These are phyloP conservation scores for Gobionotothen gibberifrons DNA, from an alignment of 2,797 vertebrate species.

Conservation along the genomic window DNA sequence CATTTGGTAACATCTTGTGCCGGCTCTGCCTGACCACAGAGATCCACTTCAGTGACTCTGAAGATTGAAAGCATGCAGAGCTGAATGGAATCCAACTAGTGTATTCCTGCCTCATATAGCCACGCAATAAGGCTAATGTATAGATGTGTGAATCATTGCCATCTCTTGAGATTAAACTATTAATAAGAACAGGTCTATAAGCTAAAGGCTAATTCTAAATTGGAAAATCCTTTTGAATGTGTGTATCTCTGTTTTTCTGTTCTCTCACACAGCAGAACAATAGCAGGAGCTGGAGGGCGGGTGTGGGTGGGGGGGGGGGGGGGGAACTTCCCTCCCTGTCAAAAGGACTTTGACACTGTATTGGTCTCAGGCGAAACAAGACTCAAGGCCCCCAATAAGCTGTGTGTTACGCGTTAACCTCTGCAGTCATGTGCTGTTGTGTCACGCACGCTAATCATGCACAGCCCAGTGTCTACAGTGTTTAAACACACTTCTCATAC, in stretches of 20 bases:
- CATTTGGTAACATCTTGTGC: conserved; percentile 61
- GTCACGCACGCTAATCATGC: conserved; percentile 64
- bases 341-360: conserved; percentile 69
- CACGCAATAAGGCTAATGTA: not conserved
- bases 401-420: conserved; percentile 59
- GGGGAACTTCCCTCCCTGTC: conserved; percentile 54
- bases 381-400: conserved; percentile 66
- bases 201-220: not conserved
- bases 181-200: not conserved
- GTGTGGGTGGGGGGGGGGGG: conserved; percentile 8
- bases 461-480: conserved; percentile 41
- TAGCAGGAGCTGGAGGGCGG: conserved; percentile 37
- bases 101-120: conserved; percentile 1
- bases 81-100: conserved; percentile 17
- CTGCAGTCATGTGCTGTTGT: conserved; percentile 61
- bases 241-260: conserved; percentile 25
- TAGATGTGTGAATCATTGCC: conserved; percentile 16
- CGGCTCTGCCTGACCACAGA: conserved; percentile 42
- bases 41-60: conserved; percentile 53
- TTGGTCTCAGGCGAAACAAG: conserved; percentile 70
- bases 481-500: conserved; percentile 55
- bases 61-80: conserved; percentile 19
- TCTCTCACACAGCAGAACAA: conserved; percentile 19
- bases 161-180: conserved; percentile 4
- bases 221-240: conserved; percentile 10